Percentiles rank a stretch among this genome's conserved stretches.
phyloP scores from a whole-genome alignment of 2,888 invertebrate species.

The Pristionchus japonicus region DNA sequence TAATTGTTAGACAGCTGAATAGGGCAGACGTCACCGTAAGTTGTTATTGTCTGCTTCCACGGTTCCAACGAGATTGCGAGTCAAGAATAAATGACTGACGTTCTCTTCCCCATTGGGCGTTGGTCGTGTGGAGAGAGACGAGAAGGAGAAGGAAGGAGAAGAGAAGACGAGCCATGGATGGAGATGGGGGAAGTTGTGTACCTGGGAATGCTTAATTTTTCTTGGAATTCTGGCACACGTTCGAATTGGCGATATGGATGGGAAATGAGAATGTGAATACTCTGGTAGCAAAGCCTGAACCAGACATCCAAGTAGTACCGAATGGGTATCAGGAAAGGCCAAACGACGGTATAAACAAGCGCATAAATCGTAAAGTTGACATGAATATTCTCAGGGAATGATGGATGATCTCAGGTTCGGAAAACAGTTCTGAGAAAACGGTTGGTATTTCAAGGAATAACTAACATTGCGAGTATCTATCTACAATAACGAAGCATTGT shows the following conservation, averaged over 20 bases:
- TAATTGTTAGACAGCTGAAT: neutral
- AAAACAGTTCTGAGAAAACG: neutral
- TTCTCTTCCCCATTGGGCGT: conserved; percentile 25
- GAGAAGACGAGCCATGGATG: conserved; percentile 1
- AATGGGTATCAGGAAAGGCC: neutral
- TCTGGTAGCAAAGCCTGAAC: no score
- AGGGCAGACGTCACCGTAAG: neutral
- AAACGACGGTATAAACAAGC: neutral
- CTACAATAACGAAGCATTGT: neutral
- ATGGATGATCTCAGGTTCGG: neutral
- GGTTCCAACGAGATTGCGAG: no score
- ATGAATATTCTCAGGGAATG: neutral
- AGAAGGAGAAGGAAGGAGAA: neutral
- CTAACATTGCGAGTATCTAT: neutral
- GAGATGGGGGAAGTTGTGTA: neutral
- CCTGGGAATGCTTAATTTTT: no score
- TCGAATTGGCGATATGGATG: no score
- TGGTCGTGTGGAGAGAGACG: neutral
- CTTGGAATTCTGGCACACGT: no score
- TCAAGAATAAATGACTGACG: neutral
- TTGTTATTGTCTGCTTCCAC: neutral
- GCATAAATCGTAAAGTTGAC: neutral
- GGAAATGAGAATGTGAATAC: no score
- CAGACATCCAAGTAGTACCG: no score
- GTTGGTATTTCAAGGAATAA: neutral